phyloP scores from a whole-genome alignment of 2,113 vertebrate species.

The Nothobranchius furzeri region DNA sequence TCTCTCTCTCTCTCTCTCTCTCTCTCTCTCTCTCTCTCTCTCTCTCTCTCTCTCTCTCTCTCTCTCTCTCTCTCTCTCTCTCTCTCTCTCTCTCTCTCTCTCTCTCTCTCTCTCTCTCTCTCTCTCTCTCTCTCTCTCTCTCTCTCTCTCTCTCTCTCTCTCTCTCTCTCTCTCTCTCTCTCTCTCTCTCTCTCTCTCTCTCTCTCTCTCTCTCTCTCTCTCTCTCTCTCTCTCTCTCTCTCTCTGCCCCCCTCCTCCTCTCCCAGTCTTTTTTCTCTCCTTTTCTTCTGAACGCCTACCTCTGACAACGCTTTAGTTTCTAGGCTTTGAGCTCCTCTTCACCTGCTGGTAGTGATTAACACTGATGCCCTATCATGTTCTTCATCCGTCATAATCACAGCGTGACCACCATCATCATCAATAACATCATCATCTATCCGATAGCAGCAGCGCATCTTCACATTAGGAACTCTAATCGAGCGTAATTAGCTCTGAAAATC shows the following conservation, averaged over 20 bases:
- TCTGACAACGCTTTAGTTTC: background rate
- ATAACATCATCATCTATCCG: slow-evolving; percentile 28
- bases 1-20: background rate
- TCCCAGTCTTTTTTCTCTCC: background rate
- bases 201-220: no score
- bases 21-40: slow-evolving; percentile 27
- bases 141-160: no score
- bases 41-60: slow-evolving; percentile 12
- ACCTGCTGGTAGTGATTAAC: slow-evolving; percentile 51
- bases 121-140: no score
- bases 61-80: no score
- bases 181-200: no score
- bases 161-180: no score
- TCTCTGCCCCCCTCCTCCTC: background rate
- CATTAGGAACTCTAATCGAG: background rate
- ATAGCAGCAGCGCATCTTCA: slow-evolving; percentile 9
- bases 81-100: no score
- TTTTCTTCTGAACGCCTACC: background rate
- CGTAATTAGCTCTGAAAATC: background rate
- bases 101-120: no score
- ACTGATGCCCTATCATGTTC: slow-evolving; percentile 22
- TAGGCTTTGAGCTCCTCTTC: background rate
- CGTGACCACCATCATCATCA: slow-evolving; percentile 29
- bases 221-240: no score
- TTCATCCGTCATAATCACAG: slow-evolving; percentile 48